Base-by-base conservation (phyloP, 2,888 invertebrate species). In the Drosophila vallismaia region DNA sequence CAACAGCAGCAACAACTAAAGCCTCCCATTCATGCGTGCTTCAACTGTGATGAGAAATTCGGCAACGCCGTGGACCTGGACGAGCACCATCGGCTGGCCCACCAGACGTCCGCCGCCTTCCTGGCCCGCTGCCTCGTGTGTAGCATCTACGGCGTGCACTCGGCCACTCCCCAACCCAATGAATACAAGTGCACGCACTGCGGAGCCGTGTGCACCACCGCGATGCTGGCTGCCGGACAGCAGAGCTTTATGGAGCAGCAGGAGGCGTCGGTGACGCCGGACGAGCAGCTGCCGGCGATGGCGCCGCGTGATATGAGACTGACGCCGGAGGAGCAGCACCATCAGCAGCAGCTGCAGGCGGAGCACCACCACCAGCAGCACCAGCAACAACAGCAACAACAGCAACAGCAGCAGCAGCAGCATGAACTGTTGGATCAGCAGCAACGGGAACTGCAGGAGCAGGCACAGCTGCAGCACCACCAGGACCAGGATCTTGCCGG, bases 41-140 rank as follows among this genome's bases (percentile, higher is more conserved):
- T 83, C 62, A 90, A 88, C 76, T 91, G 91, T 86, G 91, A 91
- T 77, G 90, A 90, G 45, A 91, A 91, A 73, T 91, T 91, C 70
- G 79, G 79, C 24, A 86, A 87, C 42, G 86, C 90, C 50, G 81
- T 86, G 66, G 91, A 91, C 36, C 73, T 90, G 50, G 91, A 91
- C 53, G 91, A 91, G 44, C 91, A 91, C 74, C 88, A 90, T 74
- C 89, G 91, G 12, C 74, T 89, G 67, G 79, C 84, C 53, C 91
- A 91, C 70, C 91, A 91, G 75, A 76, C 87, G 1, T 78, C 90
- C 14, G 89, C 89, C 46, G 89, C 89, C 46, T 91, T 91, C 75
- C 55, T 90, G 63, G 90, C 91, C 19, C 91, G 91, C 44, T 91
- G 91, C 74, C 79, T 90, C 19, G 86, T 90, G 1, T 91, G 91